Evolutionary conservation across 2,888 invertebrate species (phyloP).

Genomic region (Cephus runcator): DNA sequence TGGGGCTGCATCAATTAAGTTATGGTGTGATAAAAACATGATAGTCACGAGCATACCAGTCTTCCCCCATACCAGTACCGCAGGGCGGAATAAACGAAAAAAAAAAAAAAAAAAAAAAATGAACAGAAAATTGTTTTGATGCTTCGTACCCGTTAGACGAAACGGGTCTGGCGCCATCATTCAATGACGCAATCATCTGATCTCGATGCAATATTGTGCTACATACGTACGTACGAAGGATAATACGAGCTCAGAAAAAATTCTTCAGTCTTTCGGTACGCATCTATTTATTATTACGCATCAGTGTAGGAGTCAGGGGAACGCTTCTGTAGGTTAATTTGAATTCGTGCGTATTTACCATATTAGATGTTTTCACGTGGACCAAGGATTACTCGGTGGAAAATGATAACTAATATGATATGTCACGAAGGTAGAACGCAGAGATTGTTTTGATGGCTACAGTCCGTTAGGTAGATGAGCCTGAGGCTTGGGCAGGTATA

Average conservation of each 20-base stretch:
- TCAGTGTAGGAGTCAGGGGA: too few relatives aligned
- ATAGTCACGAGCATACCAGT: constrained; percentile 1
- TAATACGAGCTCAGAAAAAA: not conserved
- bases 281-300: too few relatives aligned
- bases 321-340: not conserved
- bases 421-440: not conserved
- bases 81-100: constrained; percentile 1
- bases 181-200: constrained; percentile 1
- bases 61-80: not conserved
- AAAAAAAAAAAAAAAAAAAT: not conserved
- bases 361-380: not conserved
- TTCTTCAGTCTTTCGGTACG: not conserved
- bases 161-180: constrained; percentile 5
- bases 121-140: constrained; percentile 18
- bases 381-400: not conserved
- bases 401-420: not conserved
- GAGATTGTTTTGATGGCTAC: constrained; percentile 9
- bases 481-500: not conserved
- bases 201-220: constrained; percentile 6
- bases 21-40: not conserved
- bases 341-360: not conserved
- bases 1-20: constrained; percentile 1
- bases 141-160: constrained; percentile 15
- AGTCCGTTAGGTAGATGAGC: constrained; percentile 2
- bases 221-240: not conserved